phyloP scores from a whole-genome alignment of 1,140 invertebrate species.

The Aphelinus certus region DNA sequence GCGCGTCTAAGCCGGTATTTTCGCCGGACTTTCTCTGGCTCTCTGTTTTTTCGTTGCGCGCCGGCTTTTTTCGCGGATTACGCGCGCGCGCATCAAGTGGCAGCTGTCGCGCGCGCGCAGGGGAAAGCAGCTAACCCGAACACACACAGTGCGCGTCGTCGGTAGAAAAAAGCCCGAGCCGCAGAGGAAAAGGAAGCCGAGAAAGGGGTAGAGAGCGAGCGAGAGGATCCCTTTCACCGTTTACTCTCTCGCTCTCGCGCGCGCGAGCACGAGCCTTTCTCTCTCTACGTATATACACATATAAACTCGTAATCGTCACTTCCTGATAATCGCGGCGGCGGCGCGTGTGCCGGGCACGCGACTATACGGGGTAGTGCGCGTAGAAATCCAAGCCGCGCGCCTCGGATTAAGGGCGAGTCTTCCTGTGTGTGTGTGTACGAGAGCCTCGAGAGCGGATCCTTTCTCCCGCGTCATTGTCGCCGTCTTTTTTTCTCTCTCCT shows the following conservation, averaged over 20 bases:
- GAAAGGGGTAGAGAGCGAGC: constrained; percentile 39
- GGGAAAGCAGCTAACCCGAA: no score
- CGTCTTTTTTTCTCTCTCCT: no score
- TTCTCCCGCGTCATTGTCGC: no score
- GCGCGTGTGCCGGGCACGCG: constrained; percentile 43
- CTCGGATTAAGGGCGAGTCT: not conserved
- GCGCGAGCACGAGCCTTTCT: no score
- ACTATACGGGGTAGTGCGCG: not conserved
- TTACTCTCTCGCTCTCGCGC: constrained; percentile 16
- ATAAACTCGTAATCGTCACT: constrained; percentile 30
- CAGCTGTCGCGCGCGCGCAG: no score
- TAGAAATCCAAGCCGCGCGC: not conserved
- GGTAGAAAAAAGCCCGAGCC: no score
- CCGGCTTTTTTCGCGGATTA: no score
- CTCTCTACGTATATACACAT: not conserved
- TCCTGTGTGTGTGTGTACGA: not conserved
- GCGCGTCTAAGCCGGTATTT: no score
- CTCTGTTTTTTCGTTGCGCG: no score
- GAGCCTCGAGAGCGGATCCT: not conserved
- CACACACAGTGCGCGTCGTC: no score
- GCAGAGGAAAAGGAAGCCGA: constrained; percentile 49
- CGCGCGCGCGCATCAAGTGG: no score
- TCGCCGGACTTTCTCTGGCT: no score
- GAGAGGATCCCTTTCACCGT: constrained; percentile 50
- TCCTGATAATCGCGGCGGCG: constrained; percentile 43